Evolutionary conservation across 2,888 invertebrate genomes (phyloP).

Genomic region (Xiphydria camelus): DNA sequence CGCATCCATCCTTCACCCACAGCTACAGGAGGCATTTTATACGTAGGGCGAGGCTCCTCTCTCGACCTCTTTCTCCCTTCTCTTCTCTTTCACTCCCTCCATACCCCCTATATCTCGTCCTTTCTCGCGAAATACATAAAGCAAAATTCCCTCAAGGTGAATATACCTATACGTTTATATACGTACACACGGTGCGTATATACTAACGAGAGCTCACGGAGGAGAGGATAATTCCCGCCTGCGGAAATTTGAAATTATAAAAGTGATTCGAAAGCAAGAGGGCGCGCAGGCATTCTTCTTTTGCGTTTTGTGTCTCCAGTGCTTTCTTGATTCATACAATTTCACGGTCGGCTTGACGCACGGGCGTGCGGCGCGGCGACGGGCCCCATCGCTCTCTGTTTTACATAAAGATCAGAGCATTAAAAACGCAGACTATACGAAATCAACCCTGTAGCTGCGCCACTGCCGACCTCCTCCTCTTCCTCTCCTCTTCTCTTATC

Average conservation of each 20-base stretch:
- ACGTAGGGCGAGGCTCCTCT: too few species aligned
- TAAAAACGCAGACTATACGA: constrained; percentile 54
- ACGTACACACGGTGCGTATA: too few species aligned
- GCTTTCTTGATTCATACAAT: constrained; percentile 55
- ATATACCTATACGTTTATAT: too few species aligned
- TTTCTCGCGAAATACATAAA: too few species aligned
- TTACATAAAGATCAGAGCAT: constrained; percentile 59
- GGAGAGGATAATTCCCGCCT: constrained; percentile 13
- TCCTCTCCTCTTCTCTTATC: constrained; percentile 12
- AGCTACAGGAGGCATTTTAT: too few species aligned
- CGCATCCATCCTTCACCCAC: too few species aligned
- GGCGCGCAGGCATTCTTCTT: constrained; percentile 23
- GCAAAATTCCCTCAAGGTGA: too few species aligned
- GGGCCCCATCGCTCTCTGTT: constrained; percentile 33
- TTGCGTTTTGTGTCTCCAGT: constrained; percentile 35
- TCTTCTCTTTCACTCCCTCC: too few species aligned
- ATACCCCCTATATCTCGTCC: too few species aligned
- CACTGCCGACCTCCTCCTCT: constrained; percentile 16
- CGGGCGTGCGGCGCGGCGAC: constrained; percentile 36
- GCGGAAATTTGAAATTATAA: constrained; percentile 51
- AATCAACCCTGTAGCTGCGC: constrained; percentile 41
- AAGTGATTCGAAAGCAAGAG: constrained; percentile 28
- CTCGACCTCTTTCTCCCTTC: too few species aligned
- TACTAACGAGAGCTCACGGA: too few species aligned
- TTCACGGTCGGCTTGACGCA: constrained; percentile 56